Base-by-base conservation (phyloP, 1,140 invertebrate species). In the Oreohelix idahoensis region DNA sequence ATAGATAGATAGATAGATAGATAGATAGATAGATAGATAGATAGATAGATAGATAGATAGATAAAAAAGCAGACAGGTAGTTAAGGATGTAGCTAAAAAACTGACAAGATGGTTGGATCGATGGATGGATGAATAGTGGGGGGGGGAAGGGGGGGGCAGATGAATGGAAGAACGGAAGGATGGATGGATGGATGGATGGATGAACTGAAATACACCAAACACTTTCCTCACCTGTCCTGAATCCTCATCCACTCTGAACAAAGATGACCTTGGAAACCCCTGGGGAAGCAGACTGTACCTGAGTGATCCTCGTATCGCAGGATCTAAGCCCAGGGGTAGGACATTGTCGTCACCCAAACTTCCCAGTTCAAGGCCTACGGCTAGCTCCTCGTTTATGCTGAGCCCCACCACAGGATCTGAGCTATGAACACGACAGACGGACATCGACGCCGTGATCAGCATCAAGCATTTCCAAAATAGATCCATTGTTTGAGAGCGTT, bases 271-370 rank as follows among this genome's bases (percentile, higher is more conserved):
- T 13, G 70, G 70, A 36, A 32, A 53, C 8, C 80, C 80, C 45
- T 74, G 45, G 32, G 80, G 80, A 36, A 82, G 39, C 29, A 82
- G 80, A 39, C 45, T 82, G 71, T 82, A 82, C 71, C 70, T 53
- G 42, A 82, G 36, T 1, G 71, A 73, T 23, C 58, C 69, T 39
- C 80, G 15, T 1, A 82, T 49, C 8, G 26, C 35, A 17, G 80
- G 35, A 29, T 58, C 32, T 29, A 82, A 45, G 23, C 71, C 80
- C 36, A 82, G 49, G 26, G 80, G 71, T 8, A 82, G 36, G 26
- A 82, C 71, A 10, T 13, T 49, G 29, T 82, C 80, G 29, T 82
- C 80, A 35, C 80, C 80, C 35, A 82, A 66, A 75, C 80, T 82
- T 8, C 80, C 80, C 26, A 82, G 15, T 26, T 74, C 80, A 0